Conservation (phyloP, 2,888 invertebrate genomes). For the Rutpela maculata region DNA sequence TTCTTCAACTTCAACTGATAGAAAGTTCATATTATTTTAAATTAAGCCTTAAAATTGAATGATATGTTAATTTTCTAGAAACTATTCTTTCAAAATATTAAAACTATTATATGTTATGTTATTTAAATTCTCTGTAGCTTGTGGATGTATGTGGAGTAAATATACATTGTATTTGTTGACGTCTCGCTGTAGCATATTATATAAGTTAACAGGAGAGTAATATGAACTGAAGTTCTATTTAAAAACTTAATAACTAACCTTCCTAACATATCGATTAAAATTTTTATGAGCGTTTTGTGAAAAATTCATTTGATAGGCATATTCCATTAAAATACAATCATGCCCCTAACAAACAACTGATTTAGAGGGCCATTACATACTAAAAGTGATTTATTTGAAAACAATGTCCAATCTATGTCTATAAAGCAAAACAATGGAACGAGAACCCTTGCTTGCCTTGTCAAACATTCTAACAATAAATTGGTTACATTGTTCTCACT, state of each 20-base stretch:
- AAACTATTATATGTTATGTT: too few relatives aligned
- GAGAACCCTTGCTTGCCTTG: conserved; percentile 66
- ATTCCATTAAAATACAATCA: conserved; percentile 40
- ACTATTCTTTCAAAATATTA: too few relatives aligned
- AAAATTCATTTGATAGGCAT: conserved; percentile 27
- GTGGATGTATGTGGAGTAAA: too few relatives aligned
- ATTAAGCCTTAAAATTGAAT: too few relatives aligned
- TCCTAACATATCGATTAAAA: not conserved
- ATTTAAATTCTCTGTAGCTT: too few relatives aligned
- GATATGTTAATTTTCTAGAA: too few relatives aligned
- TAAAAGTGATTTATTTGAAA: conserved; percentile 62
- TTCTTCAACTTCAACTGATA: too few relatives aligned
- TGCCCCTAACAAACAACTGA: conserved; percentile 25
- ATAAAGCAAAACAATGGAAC: conserved; percentile 62
- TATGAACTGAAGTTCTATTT: not conserved
- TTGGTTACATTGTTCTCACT: conserved; percentile 68
- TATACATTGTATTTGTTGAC: too few relatives aligned
- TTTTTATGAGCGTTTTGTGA: not conserved
- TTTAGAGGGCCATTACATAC: conserved; percentile 29
- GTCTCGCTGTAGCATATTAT: too few relatives aligned
- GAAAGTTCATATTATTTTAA: too few relatives aligned
- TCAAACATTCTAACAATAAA: conserved; percentile 67
- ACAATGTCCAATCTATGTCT: conserved; percentile 67
- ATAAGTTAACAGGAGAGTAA: too few relatives aligned
- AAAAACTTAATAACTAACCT: not conserved